Base-by-base conservation (phyloP, 92 coral and sea anemone species). In the Palythoa grandiflora region DNA sequence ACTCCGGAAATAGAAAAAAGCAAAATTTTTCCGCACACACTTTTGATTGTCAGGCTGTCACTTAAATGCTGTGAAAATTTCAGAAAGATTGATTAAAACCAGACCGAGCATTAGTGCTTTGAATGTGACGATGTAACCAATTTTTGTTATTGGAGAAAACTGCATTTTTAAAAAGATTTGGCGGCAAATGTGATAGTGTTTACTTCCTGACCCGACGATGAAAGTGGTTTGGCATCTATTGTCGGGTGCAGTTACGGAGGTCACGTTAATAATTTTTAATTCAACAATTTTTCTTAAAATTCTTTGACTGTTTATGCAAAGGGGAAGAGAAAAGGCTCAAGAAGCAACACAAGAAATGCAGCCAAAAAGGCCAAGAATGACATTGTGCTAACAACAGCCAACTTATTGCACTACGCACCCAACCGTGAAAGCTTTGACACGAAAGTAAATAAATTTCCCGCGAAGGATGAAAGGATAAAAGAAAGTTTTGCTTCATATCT, bases 401-500 rank as follows among this genome's bases (percentile, higher is more conserved):
- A 70, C 74, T 21, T 37, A 21, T 35, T 21, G 75, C 75, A 38
- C 52, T 71, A 71, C 75, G 3, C 75, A 71, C 50, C 75, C 68
- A 60, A 60, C 68, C 28, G 52, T 71, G 75, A 71, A 71, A 63
- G 8, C 21, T 63, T 44, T 44, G 48, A 44, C 48, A 44, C 48
- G 3, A 44, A 44, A 44, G 6, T 44, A 44, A 1, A 44, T 44
- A 44, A 5, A 44, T 44, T 44, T 44, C 50, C 50, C 12, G 61
- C 61, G 19, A 60, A 60, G 68, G 44, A 71, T 28, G 75, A 71
- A 71, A 71, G 75, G 75, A 38, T 5, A 36, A 71, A 71, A 71
- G 75, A 71, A 71, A 2, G 47, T 71, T 71, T 71, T 71, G 47
- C 75, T 71, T 71, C 75, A 71, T 71, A 71, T 71, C 75, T 60